Conservation (phyloP, 2,113 vertebrate species). For the Microtus pennsylvanicus region DNA sequence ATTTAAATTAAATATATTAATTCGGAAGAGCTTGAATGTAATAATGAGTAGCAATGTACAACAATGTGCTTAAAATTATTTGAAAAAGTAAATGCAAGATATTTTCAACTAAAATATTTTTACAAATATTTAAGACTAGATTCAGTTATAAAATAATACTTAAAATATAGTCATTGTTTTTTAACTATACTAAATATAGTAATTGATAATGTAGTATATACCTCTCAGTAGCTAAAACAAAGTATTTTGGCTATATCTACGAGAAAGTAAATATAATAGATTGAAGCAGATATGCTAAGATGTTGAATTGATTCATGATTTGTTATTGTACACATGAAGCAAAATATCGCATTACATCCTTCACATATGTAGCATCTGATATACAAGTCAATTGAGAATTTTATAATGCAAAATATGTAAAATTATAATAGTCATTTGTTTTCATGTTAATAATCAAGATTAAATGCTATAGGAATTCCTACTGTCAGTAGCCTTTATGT, state of each 20-base stretch:
- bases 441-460: not conserved
- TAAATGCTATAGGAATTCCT: not conserved
- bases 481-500: too few relatives aligned
- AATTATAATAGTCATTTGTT: not conserved
- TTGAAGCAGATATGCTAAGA: not conserved
- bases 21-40: not conserved
- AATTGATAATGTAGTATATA: not conserved
- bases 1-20: not conserved
- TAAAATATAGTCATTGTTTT: not conserved
- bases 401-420: not conserved
- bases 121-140: not conserved
- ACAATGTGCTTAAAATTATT: slow-evolving; percentile 24
- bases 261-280: not conserved
- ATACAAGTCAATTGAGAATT: not conserved
- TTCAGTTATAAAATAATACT: not conserved
- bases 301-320: not conserved
- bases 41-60: not conserved
- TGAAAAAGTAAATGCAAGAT: not conserved
- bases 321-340: not conserved
- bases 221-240: not conserved
- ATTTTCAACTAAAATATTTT: slow-evolving; percentile 16
- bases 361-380: not conserved
- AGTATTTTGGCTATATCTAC: not conserved
- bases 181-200: not conserved
- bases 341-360: not conserved